Base-by-base conservation (phyloP, 2,113 vertebrate species). In the Mirza zaza region DNA sequence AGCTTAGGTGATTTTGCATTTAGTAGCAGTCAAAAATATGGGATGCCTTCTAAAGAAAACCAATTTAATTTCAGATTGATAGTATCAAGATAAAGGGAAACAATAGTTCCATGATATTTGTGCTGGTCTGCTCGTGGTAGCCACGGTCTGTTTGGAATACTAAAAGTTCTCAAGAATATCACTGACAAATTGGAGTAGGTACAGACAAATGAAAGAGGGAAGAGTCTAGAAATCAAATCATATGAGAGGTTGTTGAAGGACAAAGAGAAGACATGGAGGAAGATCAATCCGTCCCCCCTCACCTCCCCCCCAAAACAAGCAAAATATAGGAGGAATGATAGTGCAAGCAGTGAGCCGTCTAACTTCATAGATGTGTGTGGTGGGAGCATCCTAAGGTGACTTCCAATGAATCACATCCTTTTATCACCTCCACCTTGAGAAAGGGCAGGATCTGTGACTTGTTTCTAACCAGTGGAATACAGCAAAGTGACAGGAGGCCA, bases 21-120 rank as follows among this genome's bases (percentile, higher is more conserved):
- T 87, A 82, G n/a, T 17, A 83, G 52, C n/a, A 70, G 59, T 91
- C 23, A 91, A 77, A 96, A 91, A 61, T 63, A 42, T 39, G n/a
- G 32, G 55, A 68, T 61, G 7, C 8, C 23, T 48, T 81, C 65
- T 89, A n/a, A 59, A 50, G 79, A 77, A 89, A 82, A 71, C 8
- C 29, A 59, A 83, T 12, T 86, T n/a, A 63, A 79, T 71, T 65
- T 55, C 11, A 92, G 61, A 96, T 55, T 91, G 73, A 77, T 1
- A 55, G 67, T 17, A 89, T 5, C 39, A 32, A 86, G 39, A 73
- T 48, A 71, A 94, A 81, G 32, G 55, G 88, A 85, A 85, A 59
- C 25, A 45, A 42, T 0, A 65, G 42, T 6, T 50, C n/a, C 32
- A 14, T 52, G n/a, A 42, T 3, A 20, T 9, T 15, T 68, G 52